These are phyloP conservation scores for Imbricaverruca yamaguchii DNA, from an alignment of 2,888 invertebrate species.

Conservation along the genomic window DNA sequence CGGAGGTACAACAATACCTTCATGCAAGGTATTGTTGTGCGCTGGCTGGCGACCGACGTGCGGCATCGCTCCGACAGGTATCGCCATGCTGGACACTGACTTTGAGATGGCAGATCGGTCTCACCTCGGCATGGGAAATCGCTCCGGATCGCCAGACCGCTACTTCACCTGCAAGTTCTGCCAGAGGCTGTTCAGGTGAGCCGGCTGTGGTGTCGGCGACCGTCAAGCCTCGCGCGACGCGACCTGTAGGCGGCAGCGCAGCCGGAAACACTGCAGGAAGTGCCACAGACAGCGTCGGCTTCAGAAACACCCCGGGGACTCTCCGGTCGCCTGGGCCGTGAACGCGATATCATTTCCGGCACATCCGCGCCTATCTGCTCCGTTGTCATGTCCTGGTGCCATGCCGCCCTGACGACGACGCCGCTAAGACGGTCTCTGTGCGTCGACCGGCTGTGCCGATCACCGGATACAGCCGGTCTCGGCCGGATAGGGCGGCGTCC, in stretches of 20 bases:
- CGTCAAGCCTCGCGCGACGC: background rate
- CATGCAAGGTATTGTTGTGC: too few relatives aligned
- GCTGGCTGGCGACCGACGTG: background rate
- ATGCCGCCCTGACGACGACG: too few relatives aligned
- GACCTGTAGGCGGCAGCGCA: background rate
- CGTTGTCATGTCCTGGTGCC: too few relatives aligned
- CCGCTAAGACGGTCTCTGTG: too few relatives aligned
- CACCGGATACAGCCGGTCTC: too few relatives aligned
- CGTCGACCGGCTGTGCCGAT: too few relatives aligned
- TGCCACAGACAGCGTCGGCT: background rate
- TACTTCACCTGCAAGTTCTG: slow-evolving; percentile 20
- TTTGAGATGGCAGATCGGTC: slow-evolving; percentile 6
- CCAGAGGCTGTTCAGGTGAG: slow-evolving; percentile 19
- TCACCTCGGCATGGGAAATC: background rate
- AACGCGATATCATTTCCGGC: background rate
- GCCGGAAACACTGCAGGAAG: background rate
- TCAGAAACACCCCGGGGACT: background rate
- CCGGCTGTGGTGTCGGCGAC: background rate
- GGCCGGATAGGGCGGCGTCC: too few relatives aligned
- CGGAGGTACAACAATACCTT: too few relatives aligned
- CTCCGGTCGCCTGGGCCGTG: background rate
- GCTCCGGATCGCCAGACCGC: background rate
- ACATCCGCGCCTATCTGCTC: too few relatives aligned
- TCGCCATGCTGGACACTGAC: slow-evolving; percentile 1
- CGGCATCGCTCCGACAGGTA: background rate